Percentiles rank a stretch among this genome's conserved stretches.
Evolutionary conservation across 2,797 vertebrate species (phyloP).

Genomic region (Peromyscus nudipes): DNA sequence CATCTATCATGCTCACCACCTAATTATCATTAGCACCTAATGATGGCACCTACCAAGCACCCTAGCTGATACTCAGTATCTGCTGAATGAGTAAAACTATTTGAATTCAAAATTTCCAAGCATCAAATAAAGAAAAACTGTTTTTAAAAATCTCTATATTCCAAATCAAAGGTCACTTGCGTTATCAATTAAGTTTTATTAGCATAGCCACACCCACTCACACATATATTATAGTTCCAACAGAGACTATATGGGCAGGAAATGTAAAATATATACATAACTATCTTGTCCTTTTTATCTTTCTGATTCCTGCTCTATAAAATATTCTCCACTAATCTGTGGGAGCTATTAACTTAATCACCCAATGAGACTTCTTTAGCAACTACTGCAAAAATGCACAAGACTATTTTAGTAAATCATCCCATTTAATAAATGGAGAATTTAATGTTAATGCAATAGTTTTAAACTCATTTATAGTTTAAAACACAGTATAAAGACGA

Average conservation of each 20-base stretch:
- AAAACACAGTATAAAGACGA: conserved; percentile 55
- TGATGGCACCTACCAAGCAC: background rate
- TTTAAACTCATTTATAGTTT: conserved; percentile 48
- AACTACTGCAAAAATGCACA: conserved; percentile 42
- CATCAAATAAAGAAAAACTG: conserved; percentile 27
- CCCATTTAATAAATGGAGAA: background rate
- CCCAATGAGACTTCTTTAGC: background rate
- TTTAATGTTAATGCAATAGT: background rate
- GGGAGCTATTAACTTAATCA: conserved; percentile 5
- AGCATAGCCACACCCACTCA: background rate
- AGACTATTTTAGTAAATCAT: conserved; percentile 60
- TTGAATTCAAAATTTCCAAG: conserved; percentile 54
- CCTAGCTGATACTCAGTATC: background rate
- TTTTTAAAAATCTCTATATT: conserved; percentile 41
- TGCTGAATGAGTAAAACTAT: conserved; percentile 52
- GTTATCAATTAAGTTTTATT: conserved; percentile 31
- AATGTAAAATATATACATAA: background rate
- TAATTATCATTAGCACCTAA: background rate
- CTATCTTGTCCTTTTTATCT: background rate
- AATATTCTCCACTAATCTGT: conserved; percentile 3
- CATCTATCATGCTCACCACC: background rate
- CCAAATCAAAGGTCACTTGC: conserved; percentile 16
- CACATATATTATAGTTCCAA: background rate
- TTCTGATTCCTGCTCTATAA: background rate
- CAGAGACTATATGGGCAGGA: background rate